These are phyloP conservation scores for Entomobrya proxima DNA, from an alignment of 2,888 invertebrate genomes.

Conservation along the genomic window DNA sequence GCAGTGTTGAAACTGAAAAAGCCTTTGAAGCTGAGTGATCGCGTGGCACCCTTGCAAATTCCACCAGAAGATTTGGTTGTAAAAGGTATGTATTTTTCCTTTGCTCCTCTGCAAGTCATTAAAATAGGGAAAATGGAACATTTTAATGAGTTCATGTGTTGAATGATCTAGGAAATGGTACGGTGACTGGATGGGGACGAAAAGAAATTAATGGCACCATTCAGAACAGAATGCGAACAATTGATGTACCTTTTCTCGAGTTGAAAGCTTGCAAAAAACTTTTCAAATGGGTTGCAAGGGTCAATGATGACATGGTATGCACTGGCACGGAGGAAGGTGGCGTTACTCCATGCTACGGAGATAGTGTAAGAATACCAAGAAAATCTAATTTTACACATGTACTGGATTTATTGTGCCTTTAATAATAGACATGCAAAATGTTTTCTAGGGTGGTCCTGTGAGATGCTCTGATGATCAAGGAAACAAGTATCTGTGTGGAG, in stretches of 20 bases:
- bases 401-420: neutral
- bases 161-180: constrained; percentile 63
- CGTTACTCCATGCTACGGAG: constrained; percentile 61
- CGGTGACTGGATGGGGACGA: constrained; percentile 62
- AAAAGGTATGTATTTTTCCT: constrained; percentile 27
- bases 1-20: constrained; percentile 49
- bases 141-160: neutral
- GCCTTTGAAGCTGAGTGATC: constrained; percentile 54
- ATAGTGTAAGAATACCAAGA: constrained; percentile 26
- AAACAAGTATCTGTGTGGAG: constrained; percentile 52
- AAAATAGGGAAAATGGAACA: neutral
- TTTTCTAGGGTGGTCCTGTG: constrained; percentile 52
- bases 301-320: constrained; percentile 64
- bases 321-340: constrained; percentile 65
- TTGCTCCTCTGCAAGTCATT: neutral
- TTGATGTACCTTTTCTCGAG: constrained; percentile 59
- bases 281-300: constrained; percentile 54
- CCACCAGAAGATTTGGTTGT: constrained; percentile 42
- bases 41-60: constrained; percentile 49
- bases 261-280: constrained; percentile 55
- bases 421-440: neutral
- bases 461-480: constrained; percentile 49
- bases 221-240: constrained; percentile 54
- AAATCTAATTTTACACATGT: neutral
- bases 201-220: constrained; percentile 61